Conservation (phyloP, 2,888 invertebrate species). For the Melieria crassipennis region DNA sequence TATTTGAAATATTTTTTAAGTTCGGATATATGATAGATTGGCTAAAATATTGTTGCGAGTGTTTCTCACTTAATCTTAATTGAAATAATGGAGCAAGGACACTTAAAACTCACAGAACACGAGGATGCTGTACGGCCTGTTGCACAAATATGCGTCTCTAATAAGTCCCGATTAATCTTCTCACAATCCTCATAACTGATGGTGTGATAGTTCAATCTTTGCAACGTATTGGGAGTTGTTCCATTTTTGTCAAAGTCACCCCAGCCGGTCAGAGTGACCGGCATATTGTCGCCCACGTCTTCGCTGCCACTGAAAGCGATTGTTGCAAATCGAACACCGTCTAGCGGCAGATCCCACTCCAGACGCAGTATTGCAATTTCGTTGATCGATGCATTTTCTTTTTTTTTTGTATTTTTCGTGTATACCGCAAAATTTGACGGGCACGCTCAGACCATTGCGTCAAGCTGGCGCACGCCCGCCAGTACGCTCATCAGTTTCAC, state of each 20-base stretch:
- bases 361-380: conserved; percentile 61
- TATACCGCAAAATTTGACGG: conserved; percentile 50
- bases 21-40: too few relatives aligned
- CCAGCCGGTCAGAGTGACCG: conserved; percentile 63
- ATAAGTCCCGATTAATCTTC: conserved; percentile 49
- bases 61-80: too few relatives aligned
- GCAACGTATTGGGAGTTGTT: conserved; percentile 57
- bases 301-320: conserved; percentile 55
- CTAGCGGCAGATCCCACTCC: conserved; percentile 49
- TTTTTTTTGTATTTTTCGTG: conserved; percentile 62
- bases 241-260: conserved; percentile 42
- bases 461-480: conserved; percentile 55
- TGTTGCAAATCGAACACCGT: conserved; percentile 58
- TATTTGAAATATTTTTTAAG: too few relatives aligned
- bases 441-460: conserved; percentile 49
- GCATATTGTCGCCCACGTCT: conserved; percentile 47
- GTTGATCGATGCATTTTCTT: too few relatives aligned
- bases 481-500: conserved; percentile 55
- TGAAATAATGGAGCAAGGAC: conserved; percentile 56
- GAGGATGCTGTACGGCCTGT: conserved; percentile 42
- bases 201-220: conserved; percentile 56
- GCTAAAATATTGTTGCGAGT: too few relatives aligned
- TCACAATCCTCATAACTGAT: conserved; percentile 57
- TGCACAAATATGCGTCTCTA: conserved; percentile 61
- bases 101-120: conserved; percentile 39